Percentiles rank a stretch among this genome's conserved stretches.
These are phyloP conservation scores for Augochlora pura DNA, from an alignment of 1,140 invertebrate genomes.

Conservation along the genomic window DNA sequence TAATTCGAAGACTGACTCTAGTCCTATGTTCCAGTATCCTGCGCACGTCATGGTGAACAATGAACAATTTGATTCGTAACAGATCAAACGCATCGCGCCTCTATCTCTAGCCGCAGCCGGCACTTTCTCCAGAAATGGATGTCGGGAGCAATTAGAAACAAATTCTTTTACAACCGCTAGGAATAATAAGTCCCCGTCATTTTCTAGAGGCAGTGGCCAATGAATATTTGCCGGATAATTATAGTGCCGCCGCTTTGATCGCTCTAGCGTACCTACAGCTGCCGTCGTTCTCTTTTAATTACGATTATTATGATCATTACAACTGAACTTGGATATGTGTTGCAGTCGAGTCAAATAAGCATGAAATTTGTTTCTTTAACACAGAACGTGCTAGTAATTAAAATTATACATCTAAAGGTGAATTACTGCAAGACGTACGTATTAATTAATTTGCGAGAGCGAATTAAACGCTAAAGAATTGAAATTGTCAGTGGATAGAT, in stretches of 20 bases:
- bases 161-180: conserved; percentile 42
- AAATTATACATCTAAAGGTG: neutral
- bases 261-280: too few relatives aligned
- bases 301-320: neutral
- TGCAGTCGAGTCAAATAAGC: too few relatives aligned
- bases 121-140: conserved; percentile 39
- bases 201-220: conserved; percentile 28
- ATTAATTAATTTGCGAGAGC: neutral
- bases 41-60: neutral
- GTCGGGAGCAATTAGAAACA: conserved; percentile 30
- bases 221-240: neutral
- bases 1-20: too few relatives aligned
- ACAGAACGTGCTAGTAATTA: neutral
- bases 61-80: neutral
- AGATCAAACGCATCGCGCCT: neutral
- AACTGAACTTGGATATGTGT: neutral
- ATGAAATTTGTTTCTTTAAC: neutral
- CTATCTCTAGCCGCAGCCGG: neutral
- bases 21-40: neutral
- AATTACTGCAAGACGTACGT: neutral
- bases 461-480: too few relatives aligned
- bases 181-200: conserved; percentile 14
- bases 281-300: neutral
- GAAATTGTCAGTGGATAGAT: too few relatives aligned
- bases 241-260: neutral